These are phyloP conservation scores for Ochropleura leucogaster DNA, from an alignment of 2,888 invertebrate genomes.

Conservation along the genomic window DNA sequence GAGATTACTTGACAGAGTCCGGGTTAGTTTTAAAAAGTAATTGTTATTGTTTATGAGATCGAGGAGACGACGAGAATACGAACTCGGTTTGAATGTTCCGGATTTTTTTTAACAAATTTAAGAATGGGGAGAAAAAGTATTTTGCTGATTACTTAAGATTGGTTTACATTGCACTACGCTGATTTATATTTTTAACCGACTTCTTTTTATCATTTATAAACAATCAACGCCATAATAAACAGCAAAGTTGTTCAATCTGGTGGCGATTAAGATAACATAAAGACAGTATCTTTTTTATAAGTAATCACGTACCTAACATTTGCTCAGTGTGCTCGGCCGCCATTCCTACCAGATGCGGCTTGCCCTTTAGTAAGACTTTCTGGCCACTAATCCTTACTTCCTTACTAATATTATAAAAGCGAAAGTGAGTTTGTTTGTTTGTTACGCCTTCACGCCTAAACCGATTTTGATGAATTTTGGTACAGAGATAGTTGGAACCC, in stretches of 20 bases:
- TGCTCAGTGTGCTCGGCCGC: not conserved
- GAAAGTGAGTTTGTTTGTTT: too few species aligned
- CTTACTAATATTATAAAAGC: too few species aligned
- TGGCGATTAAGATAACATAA: not conserved
- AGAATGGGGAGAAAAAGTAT: too few species aligned
- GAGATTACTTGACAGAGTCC: constrained; percentile 56
- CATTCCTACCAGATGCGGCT: not conserved
- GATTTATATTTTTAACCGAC: not conserved
- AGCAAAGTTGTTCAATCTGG: not conserved
- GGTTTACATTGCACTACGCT: not conserved
- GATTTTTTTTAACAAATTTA: not conserved
- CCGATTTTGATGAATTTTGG: too few species aligned
- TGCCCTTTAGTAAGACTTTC: too few species aligned
- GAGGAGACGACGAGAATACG: not conserved
- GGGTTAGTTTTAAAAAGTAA: constrained; percentile 52
- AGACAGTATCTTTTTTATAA: not conserved
- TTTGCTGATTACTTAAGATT: not conserved
- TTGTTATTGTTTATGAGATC: constrained; percentile 47
- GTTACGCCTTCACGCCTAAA: too few species aligned
- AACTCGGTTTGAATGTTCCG: not conserved
- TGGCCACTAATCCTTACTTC: too few species aligned
- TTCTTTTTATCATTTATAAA: not conserved
- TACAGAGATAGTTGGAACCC: too few species aligned
- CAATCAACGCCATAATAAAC: not conserved
- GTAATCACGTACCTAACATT: not conserved